A percentile compares a stretch with the other conserved stretches of the same genome.
Conservation (phyloP, 2,797 vertebrate genomes). For the Tiaroga cobitis region DNA sequence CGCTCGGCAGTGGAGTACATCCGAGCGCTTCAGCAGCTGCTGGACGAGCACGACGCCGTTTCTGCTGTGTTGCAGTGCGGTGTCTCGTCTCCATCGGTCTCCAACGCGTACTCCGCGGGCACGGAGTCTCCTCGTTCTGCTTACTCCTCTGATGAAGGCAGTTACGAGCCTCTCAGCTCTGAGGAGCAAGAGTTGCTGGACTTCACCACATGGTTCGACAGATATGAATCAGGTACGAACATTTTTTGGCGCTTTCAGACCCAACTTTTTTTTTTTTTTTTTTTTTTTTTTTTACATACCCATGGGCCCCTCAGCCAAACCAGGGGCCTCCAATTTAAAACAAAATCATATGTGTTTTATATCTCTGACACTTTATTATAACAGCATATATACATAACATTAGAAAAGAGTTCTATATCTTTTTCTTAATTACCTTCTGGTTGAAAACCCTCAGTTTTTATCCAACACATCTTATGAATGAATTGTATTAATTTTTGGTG, state of each 20-base stretch:
- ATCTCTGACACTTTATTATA: not conserved
- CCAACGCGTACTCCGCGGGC: conserved; percentile 68
- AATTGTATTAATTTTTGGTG: not conserved
- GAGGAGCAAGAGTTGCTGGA: conserved; percentile 80
- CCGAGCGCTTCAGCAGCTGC: conserved; percentile 81
- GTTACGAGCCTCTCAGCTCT: conserved; percentile 78
- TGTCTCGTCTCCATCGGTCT: conserved; percentile 64
- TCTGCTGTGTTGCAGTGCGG: conserved; percentile 67
- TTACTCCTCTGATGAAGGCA: conserved; percentile 80
- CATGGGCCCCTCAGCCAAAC: not conserved
- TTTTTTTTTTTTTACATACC: not conserved
- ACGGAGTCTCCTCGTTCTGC: conserved; percentile 77
- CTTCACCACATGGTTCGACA: conserved; percentile 82
- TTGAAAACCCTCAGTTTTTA: not conserved
- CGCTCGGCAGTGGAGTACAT: conserved; percentile 88
- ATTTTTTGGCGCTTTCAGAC: not conserved
- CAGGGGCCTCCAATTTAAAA: not conserved
- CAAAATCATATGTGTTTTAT: too few relatives aligned
- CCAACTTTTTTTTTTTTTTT: not conserved
- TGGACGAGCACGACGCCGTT: conserved; percentile 80
- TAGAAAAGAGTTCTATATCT: not conserved
- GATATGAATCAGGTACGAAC: conserved; percentile 70
- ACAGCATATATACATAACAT: not conserved
- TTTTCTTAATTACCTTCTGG: not conserved
- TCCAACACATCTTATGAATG: not conserved